phyloP scores from a whole-genome alignment of 92 coral and sea anemone species.

The Nematostella vectensis region DNA sequence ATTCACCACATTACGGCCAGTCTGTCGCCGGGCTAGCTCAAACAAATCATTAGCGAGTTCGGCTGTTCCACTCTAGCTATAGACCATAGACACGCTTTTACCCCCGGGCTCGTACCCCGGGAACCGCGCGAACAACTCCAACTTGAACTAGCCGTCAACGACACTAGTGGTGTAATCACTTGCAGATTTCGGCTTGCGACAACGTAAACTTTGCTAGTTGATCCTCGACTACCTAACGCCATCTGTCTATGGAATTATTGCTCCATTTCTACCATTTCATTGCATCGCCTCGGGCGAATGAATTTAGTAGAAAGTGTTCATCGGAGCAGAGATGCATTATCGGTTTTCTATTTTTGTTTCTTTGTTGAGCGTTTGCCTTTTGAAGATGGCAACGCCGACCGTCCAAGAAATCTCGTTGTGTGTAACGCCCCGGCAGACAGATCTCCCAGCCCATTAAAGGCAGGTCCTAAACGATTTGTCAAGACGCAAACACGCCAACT shows the following conservation, averaged over 20 bases:
- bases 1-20: constrained; percentile 19
- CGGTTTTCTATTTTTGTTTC: constrained; percentile 30
- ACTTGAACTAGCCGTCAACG: too few relatives aligned
- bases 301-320: constrained; percentile 22
- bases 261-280: constrained; percentile 7
- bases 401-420: constrained; percentile 2
- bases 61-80: constrained; percentile 17
- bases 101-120: too few relatives aligned
- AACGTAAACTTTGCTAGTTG: too few relatives aligned
- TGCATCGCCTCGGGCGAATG: constrained; percentile 17
- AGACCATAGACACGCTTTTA: too few relatives aligned
- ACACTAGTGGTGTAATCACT: too few relatives aligned
- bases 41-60: constrained; percentile 20
- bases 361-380: constrained; percentile 23
- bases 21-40: constrained; percentile 12
- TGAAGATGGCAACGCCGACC: constrained; percentile 35
- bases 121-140: too few relatives aligned
- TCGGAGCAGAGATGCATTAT: constrained; percentile 33
- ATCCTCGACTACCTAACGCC: neutral
- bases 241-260: neutral
- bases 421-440: neutral
- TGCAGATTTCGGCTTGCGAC: too few relatives aligned
- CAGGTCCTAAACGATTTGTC: neutral
- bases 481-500: neutral
- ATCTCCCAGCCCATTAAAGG: neutral